phyloP scores from a whole-genome alignment of 2,797 vertebrate species.

The Scolopax bukidnonensis region DNA sequence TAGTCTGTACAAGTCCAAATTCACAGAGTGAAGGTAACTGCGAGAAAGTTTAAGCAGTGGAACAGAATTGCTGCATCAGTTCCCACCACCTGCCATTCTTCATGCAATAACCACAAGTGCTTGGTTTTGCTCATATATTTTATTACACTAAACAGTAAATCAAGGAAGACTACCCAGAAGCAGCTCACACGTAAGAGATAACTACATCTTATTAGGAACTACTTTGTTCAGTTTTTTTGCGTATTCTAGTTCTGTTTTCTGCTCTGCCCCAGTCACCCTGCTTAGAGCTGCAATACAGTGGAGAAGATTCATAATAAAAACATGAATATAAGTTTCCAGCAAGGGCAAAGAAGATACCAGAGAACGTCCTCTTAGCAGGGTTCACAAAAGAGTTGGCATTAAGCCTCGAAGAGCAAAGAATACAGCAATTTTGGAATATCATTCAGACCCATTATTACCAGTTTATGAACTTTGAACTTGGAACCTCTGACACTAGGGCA shows the following conservation, averaged over 20 bases:
- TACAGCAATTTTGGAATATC: not conserved
- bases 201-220: not conserved
- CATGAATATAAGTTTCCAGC: not conserved
- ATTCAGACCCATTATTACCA: not conserved
- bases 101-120: rapidly evolving
- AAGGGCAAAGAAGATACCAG: not conserved
- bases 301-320: not conserved
- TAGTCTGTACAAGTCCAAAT: not conserved
- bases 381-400: not conserved
- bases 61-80: not conserved
- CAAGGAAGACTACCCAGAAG: not conserved
- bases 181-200: not conserved
- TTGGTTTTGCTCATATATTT: not conserved
- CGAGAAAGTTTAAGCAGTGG: not conserved
- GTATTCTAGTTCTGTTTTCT: not conserved
- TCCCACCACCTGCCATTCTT: not conserved
- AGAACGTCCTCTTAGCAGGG: not conserved
- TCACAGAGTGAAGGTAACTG: not conserved
- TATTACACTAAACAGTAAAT: not conserved
- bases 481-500: not conserved
- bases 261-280: not conserved
- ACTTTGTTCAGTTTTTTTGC: not conserved
- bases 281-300: not conserved
- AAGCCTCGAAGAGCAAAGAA: not conserved
- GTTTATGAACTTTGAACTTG: not conserved